These are phyloP conservation scores for Hirtodrosophila cameraria DNA, from an alignment of 2,888 invertebrate genomes.

Conservation along the genomic window DNA sequence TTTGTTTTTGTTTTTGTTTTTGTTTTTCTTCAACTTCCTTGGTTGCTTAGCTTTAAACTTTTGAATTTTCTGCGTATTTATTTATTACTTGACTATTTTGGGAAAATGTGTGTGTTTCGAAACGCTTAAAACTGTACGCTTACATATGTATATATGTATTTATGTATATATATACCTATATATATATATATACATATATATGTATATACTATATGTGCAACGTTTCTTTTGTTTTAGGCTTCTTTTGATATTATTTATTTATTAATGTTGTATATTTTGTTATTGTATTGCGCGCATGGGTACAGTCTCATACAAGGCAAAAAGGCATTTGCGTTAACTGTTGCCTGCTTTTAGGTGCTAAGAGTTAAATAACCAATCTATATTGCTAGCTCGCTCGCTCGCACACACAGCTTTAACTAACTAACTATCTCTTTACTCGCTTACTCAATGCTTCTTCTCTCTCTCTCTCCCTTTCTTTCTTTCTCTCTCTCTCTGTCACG, in stretches of 20 bases:
- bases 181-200: slow-evolving; percentile 27
- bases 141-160: slow-evolving; percentile 32
- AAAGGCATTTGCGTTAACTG: slow-evolving; percentile 4
- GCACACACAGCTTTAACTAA: no score
- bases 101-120: slow-evolving; percentile 29
- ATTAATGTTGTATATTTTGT: not conserved
- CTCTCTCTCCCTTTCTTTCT: slow-evolving; percentile 8
- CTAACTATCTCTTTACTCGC: not conserved
- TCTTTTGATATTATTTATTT: no score
- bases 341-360: slow-evolving; percentile 43
- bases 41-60: no score
- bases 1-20: slow-evolving; percentile 26
- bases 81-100: slow-evolving; percentile 44
- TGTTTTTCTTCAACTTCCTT: no score
- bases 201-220: slow-evolving; percentile 12
- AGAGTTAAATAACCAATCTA: slow-evolving; percentile 9
- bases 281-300: slow-evolving; percentile 18
- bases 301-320: slow-evolving; percentile 13
- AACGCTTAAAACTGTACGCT: slow-evolving; percentile 38
- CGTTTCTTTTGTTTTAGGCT: not conserved
- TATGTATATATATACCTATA: slow-evolving; percentile 24
- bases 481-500: slow-evolving; percentile 12
- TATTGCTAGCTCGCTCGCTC: slow-evolving; percentile 10
- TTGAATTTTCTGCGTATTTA: not conserved
- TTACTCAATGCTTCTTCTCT: no score